Evolutionary conservation across 2,888 invertebrate species (phyloP).

Genomic region (Augiades crinisus): DNA sequence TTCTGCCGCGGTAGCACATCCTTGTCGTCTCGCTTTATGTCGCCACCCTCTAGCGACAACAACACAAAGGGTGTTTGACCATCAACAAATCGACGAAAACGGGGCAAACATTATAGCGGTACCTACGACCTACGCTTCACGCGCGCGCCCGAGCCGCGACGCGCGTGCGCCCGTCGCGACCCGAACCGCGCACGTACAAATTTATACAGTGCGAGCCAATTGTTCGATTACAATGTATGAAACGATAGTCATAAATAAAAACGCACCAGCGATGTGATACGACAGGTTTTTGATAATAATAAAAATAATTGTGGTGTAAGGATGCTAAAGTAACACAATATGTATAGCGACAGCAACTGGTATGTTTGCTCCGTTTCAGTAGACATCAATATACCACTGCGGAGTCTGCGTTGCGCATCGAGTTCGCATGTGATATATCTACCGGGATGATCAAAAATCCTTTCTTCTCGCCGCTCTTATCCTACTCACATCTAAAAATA

Average conservation of each 20-base stretch:
- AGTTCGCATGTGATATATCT: slow-evolving; percentile 62
- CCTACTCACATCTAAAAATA: slow-evolving; percentile 79
- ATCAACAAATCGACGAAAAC: slow-evolving; percentile 78
- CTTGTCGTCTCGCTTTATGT: slow-evolving; percentile 88
- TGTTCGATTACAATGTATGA: neutral
- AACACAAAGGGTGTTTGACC: slow-evolving; percentile 90
- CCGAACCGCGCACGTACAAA: neutral
- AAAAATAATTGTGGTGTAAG: neutral
- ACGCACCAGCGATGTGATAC: neutral
- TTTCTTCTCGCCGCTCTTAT: slow-evolving; percentile 72
- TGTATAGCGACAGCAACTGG: neutral
- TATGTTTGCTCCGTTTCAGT: slow-evolving; percentile 80
- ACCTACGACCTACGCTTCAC: slow-evolving; percentile 1
- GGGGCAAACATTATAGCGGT: slow-evolving; percentile 67
- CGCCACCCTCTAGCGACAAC: slow-evolving; percentile 82
- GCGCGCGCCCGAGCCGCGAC: slow-evolving; percentile 3
- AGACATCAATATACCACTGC: slow-evolving; percentile 66
- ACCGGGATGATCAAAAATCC: slow-evolving; percentile 86
- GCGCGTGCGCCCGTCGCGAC: neutral
- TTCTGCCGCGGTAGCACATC: slow-evolving; percentile 99
- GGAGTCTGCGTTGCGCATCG: slow-evolving; percentile 39
- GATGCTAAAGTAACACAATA: neutral
- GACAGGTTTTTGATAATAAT: neutral
- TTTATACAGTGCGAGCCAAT: slow-evolving; percentile 1
- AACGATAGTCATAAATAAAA: neutral